Percentiles rank a stretch among this genome's conserved stretches.
These are phyloP conservation scores for Probaryconus sp. DNA, from an alignment of 1,140 invertebrate genomes.

Conservation along the genomic window DNA sequence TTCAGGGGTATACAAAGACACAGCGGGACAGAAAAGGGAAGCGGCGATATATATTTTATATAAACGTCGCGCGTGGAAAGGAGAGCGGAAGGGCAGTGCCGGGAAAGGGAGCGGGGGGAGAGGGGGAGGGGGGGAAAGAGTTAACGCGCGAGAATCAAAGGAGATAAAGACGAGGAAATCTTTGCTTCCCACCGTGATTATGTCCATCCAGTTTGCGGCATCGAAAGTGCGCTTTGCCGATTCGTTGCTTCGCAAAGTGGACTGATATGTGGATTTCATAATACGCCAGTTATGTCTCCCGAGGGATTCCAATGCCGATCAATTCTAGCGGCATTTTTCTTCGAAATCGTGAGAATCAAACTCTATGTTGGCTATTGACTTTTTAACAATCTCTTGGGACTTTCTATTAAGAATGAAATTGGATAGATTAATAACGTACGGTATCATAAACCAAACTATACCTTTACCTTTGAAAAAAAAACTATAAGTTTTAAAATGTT, in stretches of 20 bases:
- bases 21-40: slow-evolving; percentile 4
- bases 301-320: slow-evolving; percentile 18
- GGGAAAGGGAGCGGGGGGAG: no score
- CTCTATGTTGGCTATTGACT: no score
- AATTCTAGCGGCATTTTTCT: slow-evolving; percentile 5
- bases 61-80: not conserved
- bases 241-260: not conserved
- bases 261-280: slow-evolving; percentile 26
- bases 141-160: not conserved
- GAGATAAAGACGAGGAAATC: slow-evolving; percentile 26
- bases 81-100: not conserved
- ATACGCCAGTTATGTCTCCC: slow-evolving; percentile 22
- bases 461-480: no score
- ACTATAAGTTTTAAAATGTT: no score
- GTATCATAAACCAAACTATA: no score
- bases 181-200: slow-evolving; percentile 2
- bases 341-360: slow-evolving; percentile 21
- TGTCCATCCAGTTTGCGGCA: slow-evolving; percentile 33
- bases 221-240: slow-evolving; percentile 4
- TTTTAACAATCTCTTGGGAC: no score
- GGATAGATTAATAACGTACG: no score
- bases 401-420: no score
- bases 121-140: not conserved
- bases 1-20: slow-evolving; percentile 24
- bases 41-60: slow-evolving; percentile 11